Evolutionary conservation across 2,888 invertebrate species (phyloP), one percentile per base, ranked within the genome.

Genomic region (Craniophora ligustri): DNA sequence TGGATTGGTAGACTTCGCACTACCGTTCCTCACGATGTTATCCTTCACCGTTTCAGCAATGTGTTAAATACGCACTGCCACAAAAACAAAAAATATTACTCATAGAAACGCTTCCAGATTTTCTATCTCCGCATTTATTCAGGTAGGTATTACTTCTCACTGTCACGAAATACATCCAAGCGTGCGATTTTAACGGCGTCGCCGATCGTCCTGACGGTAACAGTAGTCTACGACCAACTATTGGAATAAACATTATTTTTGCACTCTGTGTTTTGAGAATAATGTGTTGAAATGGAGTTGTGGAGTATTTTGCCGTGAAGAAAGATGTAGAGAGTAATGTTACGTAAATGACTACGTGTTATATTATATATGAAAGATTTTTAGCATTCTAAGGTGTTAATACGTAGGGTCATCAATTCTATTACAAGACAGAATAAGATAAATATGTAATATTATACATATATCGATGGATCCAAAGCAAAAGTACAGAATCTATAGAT

Each of bases 131-230:
- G 10, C 34, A 66, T 53, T 56, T 19, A 48, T 66, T 57, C 72
- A 78, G 73, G 74, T 75, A 76, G 69, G 62, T 78, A 82, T 79
- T 73, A 75, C 70, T 60, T 78, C 67, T 70, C 78, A 63, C 64
- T 81, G 79, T 82, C 85, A 84, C 82, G 85, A 68, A 86, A 80
- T 82, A 87, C 77, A 85, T 83, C 80, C 75, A 78, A 54, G 75
- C 79, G 82, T 85, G 78, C 84, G 84, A 86, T 86, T 87, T 85
- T 82, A 83, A 84, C 81, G 76, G 76, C 67, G 64, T 60, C 64
- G 34, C 63, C 55, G 57, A 58, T 71, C 70, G 62, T 47, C 57
- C 42, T 45, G 46, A 28, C 35, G 59, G 62, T 42, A 54, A 7
- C 21, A 16, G 61, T 56, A 46, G 61, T 62, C 58, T 48, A 39